Conservation (phyloP, 1,140 invertebrate species). For the Mylabris phalerata region DNA sequence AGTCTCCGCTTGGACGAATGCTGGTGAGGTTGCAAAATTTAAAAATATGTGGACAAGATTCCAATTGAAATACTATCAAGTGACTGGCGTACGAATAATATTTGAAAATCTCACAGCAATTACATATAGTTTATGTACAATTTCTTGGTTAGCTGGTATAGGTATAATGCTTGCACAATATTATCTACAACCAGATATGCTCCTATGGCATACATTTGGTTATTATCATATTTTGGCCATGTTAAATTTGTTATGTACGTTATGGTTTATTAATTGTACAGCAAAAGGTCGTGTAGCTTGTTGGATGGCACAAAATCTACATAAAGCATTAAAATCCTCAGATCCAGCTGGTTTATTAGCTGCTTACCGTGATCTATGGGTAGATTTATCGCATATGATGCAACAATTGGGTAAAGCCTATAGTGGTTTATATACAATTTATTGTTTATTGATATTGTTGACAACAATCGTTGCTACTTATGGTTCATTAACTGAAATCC, state of each 20-base stretch:
- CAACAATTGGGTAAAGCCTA: constrained; percentile 61
- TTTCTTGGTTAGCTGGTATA: constrained; percentile 55
- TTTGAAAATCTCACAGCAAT: constrained; percentile 54
- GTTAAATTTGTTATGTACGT: constrained; percentile 58
- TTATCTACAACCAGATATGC: constrained; percentile 59
- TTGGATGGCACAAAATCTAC: constrained; percentile 52
- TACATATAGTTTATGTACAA: constrained; percentile 53
- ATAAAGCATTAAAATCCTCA: constrained; percentile 50
- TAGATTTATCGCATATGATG: constrained; percentile 65
- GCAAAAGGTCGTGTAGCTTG: constrained; percentile 54
- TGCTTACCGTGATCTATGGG: constrained; percentile 59
- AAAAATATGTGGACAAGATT: constrained; percentile 69
- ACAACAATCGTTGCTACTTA: constrained; percentile 62
- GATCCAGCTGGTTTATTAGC: constrained; percentile 54
- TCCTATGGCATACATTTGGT: constrained; percentile 59
- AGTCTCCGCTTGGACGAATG: constrained; percentile 60
- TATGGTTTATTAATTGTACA: constrained; percentile 61
- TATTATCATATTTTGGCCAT: constrained; percentile 64
- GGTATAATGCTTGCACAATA: constrained; percentile 56
- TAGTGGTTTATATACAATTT: constrained; percentile 64
- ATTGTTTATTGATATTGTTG: constrained; percentile 61
- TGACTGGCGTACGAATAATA: constrained; percentile 55
- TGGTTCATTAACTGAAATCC: constrained; percentile 58
- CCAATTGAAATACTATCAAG: constrained; percentile 58
- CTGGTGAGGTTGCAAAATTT: constrained; percentile 58